Evolutionary conservation across 2,797 vertebrate species (phyloP).

Genomic region (Crypturellus tataupa): DNA sequence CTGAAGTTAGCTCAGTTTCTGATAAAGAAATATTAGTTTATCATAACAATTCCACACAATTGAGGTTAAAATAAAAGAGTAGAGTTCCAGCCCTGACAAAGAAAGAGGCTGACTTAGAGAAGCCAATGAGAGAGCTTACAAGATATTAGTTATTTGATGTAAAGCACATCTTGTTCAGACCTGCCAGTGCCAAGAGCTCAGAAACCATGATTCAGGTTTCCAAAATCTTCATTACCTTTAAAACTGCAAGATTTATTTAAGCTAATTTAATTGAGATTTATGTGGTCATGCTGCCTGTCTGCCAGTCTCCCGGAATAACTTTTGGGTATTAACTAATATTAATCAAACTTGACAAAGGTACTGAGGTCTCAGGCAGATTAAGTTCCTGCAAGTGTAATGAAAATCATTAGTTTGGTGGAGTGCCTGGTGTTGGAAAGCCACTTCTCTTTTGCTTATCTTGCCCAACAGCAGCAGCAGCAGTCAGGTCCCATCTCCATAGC

Average conservation of each 20-base stretch:
- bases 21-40: not conserved
- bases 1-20: not conserved
- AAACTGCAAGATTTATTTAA: not conserved
- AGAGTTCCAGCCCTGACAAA: not conserved
- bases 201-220: not conserved
- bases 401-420: not conserved
- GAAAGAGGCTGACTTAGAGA: not conserved
- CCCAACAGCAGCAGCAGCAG: not conserved
- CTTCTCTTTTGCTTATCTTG: fast-evolving
- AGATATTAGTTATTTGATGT: not conserved
- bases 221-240: not conserved
- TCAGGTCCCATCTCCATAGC: not conserved
- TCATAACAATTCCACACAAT: not conserved
- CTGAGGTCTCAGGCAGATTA: not conserved
- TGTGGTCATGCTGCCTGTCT: not conserved
- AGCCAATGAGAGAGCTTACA: not conserved
- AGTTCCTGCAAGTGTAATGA: not conserved
- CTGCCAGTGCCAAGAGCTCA: not conserved
- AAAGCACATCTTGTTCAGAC: not conserved
- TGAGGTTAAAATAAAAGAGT: not conserved
- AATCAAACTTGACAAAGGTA: not conserved
- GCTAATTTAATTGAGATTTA: not conserved
- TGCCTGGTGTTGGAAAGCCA: not conserved
- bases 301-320: not conserved
- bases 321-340: not conserved